A percentile compares a stretch with the other conserved stretches of the same genome.
phyloP scores from a whole-genome alignment of 1,140 invertebrate species.

The Apocrypta bakeri region DNA sequence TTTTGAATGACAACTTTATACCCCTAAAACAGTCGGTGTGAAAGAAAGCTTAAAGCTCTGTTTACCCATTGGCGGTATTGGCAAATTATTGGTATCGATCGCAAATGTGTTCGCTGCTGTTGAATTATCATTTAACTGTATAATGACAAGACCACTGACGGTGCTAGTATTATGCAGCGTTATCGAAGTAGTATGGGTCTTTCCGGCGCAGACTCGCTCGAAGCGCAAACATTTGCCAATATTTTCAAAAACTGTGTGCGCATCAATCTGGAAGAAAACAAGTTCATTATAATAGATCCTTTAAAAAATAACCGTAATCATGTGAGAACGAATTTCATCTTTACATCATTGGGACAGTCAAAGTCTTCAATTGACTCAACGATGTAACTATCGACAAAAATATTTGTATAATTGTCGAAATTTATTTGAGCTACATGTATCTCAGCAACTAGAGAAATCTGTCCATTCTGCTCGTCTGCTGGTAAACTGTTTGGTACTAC shows the following conservation, averaged over 20 bases:
- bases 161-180: conserved; percentile 4
- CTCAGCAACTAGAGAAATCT: conserved; percentile 53
- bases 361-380: conserved; percentile 59
- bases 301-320: too few relatives aligned
- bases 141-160: conserved; percentile 46
- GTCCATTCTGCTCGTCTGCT: conserved; percentile 10
- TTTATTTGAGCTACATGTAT: conserved; percentile 59
- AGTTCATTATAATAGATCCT: background rate
- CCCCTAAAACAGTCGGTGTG: conserved; percentile 56
- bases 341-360: conserved; percentile 57
- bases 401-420: conserved; percentile 59
- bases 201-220: conserved; percentile 20
- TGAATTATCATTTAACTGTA: conserved; percentile 47
- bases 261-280: background rate
- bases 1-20: too few relatives aligned
- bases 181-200: background rate
- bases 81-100: conserved; percentile 53
- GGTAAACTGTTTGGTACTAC: background rate
- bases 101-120: conserved; percentile 52
- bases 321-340: background rate
- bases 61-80: conserved; percentile 56
- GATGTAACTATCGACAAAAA: conserved; percentile 63
- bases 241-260: conserved; percentile 13
- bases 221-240: conserved; percentile 1
- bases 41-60: conserved; percentile 61